Evolutionary conservation across 2,888 invertebrate species (phyloP), one percentile per base, ranked within the genome.

Genomic region (Macrosoma leucophasiata): DNA sequence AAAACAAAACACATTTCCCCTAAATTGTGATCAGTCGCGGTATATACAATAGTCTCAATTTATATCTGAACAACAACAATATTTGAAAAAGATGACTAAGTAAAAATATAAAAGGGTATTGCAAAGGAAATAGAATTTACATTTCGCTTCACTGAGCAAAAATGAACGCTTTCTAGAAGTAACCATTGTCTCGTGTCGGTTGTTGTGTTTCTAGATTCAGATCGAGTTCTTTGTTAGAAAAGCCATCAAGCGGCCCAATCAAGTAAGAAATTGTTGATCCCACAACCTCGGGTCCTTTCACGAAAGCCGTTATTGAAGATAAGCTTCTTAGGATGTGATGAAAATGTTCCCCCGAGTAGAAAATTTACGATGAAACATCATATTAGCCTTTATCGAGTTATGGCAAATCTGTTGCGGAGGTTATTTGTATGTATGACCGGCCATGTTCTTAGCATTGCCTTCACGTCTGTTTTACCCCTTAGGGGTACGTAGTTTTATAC

Each of bases 201-300:
- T 43, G 51, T 52, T 52, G 50, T 51, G 47, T 54, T 52, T 52
- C 46, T 45, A 41, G 42, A 50, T 52, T 53, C 41, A 48, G 38
- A 38, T 40, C 24, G 41, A 43, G 59, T 64, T 62, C 65, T 72
- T 79, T 79, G 77, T 77, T 70, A 65, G 53, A 47, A 69, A 77
- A 75, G 66, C 79, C 72, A 82, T 82, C 78, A 78, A 56, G 57
- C 58, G 58, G 68, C 61, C 69, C 71, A 78, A 77, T 79, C 76
- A 77, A 77, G 75, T 78, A 81, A 75, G 76, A 81, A 79, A 81
- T 81, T 23, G 28, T 27, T 7, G 23, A 27, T 31, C 22, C 24
- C 29, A 11, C 10, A 20, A 19, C 13, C 25, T 14, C 20, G 13
- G 22, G 22, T 26, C 59, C 52, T 58, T 60, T 58, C 52, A 48